These are phyloP conservation scores for Pinna nobilis DNA, from an alignment of 1,140 invertebrate species.

Conservation along the genomic window DNA sequence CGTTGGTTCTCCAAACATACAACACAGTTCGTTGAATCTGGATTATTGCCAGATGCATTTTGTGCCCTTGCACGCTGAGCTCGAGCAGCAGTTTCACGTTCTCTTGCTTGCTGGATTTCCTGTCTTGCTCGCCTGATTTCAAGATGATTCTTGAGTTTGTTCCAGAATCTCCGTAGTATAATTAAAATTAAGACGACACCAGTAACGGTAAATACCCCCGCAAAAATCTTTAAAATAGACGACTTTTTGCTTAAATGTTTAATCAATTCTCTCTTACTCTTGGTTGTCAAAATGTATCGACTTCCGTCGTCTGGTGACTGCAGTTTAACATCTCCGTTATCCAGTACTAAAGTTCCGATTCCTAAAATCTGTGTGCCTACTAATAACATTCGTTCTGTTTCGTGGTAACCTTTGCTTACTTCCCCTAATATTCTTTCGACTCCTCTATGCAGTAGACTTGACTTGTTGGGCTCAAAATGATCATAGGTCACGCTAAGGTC, in stretches of 20 bases:
- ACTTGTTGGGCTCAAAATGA: slow-evolving; percentile 51
- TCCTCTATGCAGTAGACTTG: slow-evolving; percentile 44
- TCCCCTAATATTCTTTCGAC: slow-evolving; percentile 69
- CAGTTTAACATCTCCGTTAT: slow-evolving; percentile 64
- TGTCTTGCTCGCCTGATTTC: slow-evolving; percentile 37
- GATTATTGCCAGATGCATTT: slow-evolving; percentile 3
- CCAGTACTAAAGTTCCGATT: slow-evolving; percentile 68
- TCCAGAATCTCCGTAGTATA: slow-evolving; percentile 55
- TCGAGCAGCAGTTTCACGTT: slow-evolving; percentile 9
- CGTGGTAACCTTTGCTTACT: slow-evolving; percentile 69
- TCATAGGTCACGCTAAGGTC: slow-evolving; percentile 62
- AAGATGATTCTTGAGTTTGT: slow-evolving; percentile 35
- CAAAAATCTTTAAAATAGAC: slow-evolving; percentile 58
- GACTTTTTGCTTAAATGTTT: slow-evolving; percentile 56
- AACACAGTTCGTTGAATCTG: slow-evolving; percentile 62
- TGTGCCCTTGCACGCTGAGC: not conserved
- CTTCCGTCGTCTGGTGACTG: slow-evolving; percentile 53
- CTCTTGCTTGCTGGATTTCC: slow-evolving; percentile 37
- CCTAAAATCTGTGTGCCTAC: slow-evolving; percentile 68
- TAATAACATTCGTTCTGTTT: slow-evolving; percentile 71
- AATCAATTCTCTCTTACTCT: slow-evolving; percentile 64
- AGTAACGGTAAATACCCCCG: slow-evolving; percentile 54
- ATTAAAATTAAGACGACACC: slow-evolving; percentile 53
- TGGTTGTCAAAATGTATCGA: slow-evolving; percentile 69
- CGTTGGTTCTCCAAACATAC: slow-evolving; percentile 71